Evolutionary conservation across 2,888 invertebrate species (phyloP), one percentile per base, ranked within the genome.

Genomic region (Leucoma salicis): DNA sequence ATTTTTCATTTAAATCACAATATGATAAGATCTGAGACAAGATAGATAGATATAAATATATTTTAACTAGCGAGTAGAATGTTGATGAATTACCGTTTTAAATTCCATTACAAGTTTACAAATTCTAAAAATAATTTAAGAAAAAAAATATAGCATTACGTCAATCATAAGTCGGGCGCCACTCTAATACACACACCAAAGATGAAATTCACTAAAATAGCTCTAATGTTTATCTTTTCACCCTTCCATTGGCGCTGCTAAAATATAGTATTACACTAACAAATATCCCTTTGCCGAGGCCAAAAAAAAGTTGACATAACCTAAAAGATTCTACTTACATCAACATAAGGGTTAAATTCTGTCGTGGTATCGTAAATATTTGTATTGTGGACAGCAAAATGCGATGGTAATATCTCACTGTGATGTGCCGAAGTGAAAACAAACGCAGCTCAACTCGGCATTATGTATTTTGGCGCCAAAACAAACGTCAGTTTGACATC

Each of bases 391-490:
- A 58, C 63, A 55, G 70, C 64, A 71, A 74, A 53, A 49, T 52
- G 45, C 27, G 45, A 48, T 61, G 48, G 64, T 55, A 49, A 43
- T 55, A 43, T 49, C 52, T 47, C 46, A 54, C 81, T 78, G 73
- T 82, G 83, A 85, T 81, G 81, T 85, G 79, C 82, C 83, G 82
- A 78, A 80, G 85, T 82, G 85, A 87, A 85, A 88, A 88, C 85
- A 88, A 86, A 85, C 87, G 66, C 67, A 67, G 79, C 79, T 82
- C 79, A 82, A 81, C 81, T 82, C 78, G 76, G 84, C 86, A 82
- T 85, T 88, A 87, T 88, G 86, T 86, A 83, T 87, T 88, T 88
- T 82, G 86, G 88, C 88, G 88, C 85, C 86, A 89, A 88, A 89
- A 88, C 85, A 88, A 89, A 88, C 87, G 88, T 87, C 87, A 87